Evolutionary conservation across 2,113 vertebrate genomes (phyloP), one percentile per base, ranked within the genome.

Genomic region (Hoplias malabaricus): DNA sequence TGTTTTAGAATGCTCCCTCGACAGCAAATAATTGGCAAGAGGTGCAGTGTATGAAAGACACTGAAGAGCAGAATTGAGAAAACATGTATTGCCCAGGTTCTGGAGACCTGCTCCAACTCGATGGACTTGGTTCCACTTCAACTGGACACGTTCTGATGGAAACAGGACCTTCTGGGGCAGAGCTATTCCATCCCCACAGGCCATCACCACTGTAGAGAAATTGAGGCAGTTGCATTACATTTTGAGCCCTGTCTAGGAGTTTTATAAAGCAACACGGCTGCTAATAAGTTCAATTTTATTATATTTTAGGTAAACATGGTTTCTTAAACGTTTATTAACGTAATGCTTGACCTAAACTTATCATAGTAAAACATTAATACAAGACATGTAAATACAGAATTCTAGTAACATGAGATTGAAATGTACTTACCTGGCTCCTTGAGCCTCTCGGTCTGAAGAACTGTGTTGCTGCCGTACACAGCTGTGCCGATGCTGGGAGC

Each of bases 81-180:
- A 99, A 82, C 97, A 99, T 0, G 96, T 99, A 82, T 99, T 99
- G 88, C 96, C 96, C 40, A 99, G 90, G 75, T 99, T 99, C 82
- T 96, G 94, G 80, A 99, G 94, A n/a, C 97, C 97, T 34, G 96
- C 96, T 87, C 97, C 97, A 76, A 97, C 93, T 65, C 93, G 94
- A 0, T 95, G 96, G 27, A 91, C 89, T 68, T 96, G 94, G 0
- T 94, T 91, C 97, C 97, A 99, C 77, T 96, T 96, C 65, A 99
- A 92, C 83, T 87, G 93, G 43, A 99, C 94, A 79, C 96, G 95
- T 83, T 99, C 96, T 9, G 94, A 92, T 6, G 96, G 92, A 80
- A 98, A 99, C 25, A 99, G 94, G 84, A 99, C 92, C 87, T 94
- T 96, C 74, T 97, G 95, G 19, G 96, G 97, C 1, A 92, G 85